Evolutionary conservation across 30 jellyfish, hydroid and myxozoan species (phyloP).

Genomic region (Aurelia aurita complex sp. Pacific): DNA sequence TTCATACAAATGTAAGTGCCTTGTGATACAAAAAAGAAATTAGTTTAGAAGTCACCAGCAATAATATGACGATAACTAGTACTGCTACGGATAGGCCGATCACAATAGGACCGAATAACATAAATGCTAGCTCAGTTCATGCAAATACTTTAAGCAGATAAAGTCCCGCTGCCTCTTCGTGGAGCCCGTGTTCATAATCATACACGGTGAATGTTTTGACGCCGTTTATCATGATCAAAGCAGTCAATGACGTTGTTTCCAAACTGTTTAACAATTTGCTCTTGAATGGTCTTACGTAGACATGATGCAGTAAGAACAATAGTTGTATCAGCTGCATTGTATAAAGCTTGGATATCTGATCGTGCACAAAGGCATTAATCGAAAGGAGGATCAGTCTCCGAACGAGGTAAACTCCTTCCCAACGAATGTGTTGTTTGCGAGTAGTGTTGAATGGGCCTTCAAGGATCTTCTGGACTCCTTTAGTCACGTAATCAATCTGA

Average conservation of each 20-base stretch:
- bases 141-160: background rate
- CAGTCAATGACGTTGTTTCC: slow-evolving; percentile 44
- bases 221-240: slow-evolving; percentile 12
- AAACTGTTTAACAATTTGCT: slow-evolving; percentile 22
- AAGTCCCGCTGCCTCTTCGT: background rate
- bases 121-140: background rate
- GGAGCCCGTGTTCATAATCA: background rate
- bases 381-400: slow-evolving; percentile 44
- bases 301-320: slow-evolving; percentile 45
- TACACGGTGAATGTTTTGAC: slow-evolving; percentile 21
- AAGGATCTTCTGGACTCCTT: background rate
- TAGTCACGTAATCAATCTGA: background rate
- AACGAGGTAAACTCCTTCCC: slow-evolving; percentile 51
- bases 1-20: too few relatives aligned
- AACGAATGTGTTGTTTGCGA: background rate
- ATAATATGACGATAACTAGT: background rate
- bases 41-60: background rate
- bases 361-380: background rate
- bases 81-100: background rate
- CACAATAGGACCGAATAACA: background rate
- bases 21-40: background rate
- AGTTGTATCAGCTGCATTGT: slow-evolving; percentile 15
- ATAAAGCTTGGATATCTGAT: slow-evolving; percentile 7
- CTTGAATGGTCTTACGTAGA: slow-evolving; percentile 42
- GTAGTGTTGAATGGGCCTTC: slow-evolving; percentile 21